Evolutionary conservation across 2,888 invertebrate genomes (phyloP).

Genomic region (Nemapogon koenigi): DNA sequence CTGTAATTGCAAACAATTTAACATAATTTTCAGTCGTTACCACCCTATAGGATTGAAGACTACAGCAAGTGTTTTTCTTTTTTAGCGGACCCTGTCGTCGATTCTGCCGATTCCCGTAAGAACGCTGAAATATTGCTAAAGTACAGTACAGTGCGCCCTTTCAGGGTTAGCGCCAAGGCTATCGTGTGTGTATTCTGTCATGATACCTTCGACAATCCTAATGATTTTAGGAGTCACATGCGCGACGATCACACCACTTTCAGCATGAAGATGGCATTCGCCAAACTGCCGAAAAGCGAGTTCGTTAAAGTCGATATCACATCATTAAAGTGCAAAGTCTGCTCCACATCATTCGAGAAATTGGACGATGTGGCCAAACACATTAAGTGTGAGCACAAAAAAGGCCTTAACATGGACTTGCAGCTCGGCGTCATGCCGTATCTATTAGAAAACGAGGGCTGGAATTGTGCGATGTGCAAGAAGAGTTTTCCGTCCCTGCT

Average conservation of each 20-base stretch:
- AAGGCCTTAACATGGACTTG: conserved; percentile 22
- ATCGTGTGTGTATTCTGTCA: conserved; percentile 54
- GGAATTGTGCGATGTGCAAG: conserved; percentile 34
- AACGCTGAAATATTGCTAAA: conserved; percentile 51
- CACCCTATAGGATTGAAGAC: too few relatives aligned
- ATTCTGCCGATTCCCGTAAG: conserved; percentile 28
- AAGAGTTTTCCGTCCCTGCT: conserved; percentile 34
- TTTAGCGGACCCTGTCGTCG: conserved; percentile 37
- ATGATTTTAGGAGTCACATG: conserved; percentile 42
- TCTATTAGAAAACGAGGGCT: conserved; percentile 34
- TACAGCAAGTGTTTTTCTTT: too few relatives aligned
- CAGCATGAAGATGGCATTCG: conserved; percentile 29
- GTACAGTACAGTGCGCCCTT: conserved; percentile 53
- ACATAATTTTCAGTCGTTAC: too few relatives aligned
- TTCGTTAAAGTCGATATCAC: conserved; percentile 44
- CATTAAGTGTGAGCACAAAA: conserved; percentile 28
- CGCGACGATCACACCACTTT: conserved; percentile 24
- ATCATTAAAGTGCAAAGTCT: conserved; percentile 39
- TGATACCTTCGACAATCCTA: conserved; percentile 36
- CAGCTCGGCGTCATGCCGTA: conserved; percentile 44
- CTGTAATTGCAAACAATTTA: too few relatives aligned
- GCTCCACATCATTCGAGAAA: conserved; percentile 25
- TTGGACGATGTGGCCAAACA: conserved; percentile 34
- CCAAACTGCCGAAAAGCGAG: conserved; percentile 33
- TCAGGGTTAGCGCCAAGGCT: conserved; percentile 44